These are phyloP conservation scores for Aphaenogaster ashmeadi DNA, from an alignment of 1,140 invertebrate species.

Conservation along the genomic window DNA sequence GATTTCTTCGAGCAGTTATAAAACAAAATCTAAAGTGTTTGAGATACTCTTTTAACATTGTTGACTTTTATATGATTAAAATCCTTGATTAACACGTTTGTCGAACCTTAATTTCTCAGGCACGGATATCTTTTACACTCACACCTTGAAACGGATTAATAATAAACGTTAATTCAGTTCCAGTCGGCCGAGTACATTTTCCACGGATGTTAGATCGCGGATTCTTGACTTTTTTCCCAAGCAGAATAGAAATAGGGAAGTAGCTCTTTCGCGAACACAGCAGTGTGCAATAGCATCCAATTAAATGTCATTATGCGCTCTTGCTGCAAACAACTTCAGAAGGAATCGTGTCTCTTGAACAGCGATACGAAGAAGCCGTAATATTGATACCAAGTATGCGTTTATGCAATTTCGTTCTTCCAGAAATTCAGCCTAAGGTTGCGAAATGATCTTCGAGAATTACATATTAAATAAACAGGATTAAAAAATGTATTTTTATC, in stretches of 20 bases:
- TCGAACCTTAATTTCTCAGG: background rate
- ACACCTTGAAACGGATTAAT: slow-evolving; percentile 8
- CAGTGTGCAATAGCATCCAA: slow-evolving; percentile 63
- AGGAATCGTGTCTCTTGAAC: slow-evolving; percentile 67
- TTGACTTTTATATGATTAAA: background rate
- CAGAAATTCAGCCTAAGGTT: background rate
- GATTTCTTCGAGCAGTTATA: background rate
- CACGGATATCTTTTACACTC: background rate
- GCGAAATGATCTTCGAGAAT: background rate
- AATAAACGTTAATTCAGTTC: slow-evolving; percentile 35
- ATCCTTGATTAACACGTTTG: background rate
- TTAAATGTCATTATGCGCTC: slow-evolving; percentile 77
- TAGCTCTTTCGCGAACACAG: slow-evolving; percentile 20
- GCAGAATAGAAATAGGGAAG: slow-evolving; percentile 34
- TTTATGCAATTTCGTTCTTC: slow-evolving; percentile 38
- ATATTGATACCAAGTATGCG: background rate
- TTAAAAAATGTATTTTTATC: background rate
- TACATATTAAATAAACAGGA: background rate
- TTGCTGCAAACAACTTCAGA: slow-evolving; percentile 69
- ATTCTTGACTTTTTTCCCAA: slow-evolving; percentile 27
- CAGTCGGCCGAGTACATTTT: background rate
- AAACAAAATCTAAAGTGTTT: background rate
- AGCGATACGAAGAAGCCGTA: slow-evolving; percentile 29
- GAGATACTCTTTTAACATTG: background rate
- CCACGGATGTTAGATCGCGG: slow-evolving; percentile 5